Conservation (phyloP, 2,113 vertebrate species). For the Bungarus multicinctus region DNA sequence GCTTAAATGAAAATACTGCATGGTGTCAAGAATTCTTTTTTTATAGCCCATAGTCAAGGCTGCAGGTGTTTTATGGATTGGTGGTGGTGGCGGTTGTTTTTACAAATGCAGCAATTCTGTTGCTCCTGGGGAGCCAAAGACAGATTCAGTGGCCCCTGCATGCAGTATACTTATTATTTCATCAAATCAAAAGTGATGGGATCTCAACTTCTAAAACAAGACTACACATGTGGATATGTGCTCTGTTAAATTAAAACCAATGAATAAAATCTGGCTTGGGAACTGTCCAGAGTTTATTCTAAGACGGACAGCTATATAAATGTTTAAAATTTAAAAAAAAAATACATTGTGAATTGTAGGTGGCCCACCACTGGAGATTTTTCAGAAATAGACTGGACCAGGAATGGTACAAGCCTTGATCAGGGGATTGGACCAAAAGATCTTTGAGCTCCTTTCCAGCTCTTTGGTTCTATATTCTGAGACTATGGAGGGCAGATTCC, state of each 20-base stretch:
- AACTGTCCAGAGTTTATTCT: not conserved
- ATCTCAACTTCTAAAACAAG: not conserved
- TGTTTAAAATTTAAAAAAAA: no score
- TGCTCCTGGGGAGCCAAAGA: not conserved
- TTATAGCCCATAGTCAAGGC: not conserved
- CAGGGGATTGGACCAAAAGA: no score
- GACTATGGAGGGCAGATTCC: rapidly evolving
- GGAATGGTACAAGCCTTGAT: not conserved
- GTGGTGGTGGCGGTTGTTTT: not conserved
- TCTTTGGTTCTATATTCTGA: not conserved
- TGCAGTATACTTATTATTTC: not conserved
- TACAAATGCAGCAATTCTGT: not conserved
- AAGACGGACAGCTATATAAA: not conserved
- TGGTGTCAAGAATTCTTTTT: not conserved
- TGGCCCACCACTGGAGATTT: not conserved
- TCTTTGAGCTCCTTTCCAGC: no score
- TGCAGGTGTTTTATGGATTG: not conserved
- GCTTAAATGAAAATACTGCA: not conserved
- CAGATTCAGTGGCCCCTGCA: not conserved
- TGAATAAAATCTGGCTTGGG: not conserved
- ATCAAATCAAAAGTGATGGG: not conserved
- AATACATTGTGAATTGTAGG: not conserved
- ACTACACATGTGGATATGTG: not conserved
- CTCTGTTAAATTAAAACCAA: not conserved
- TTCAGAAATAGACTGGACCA: not conserved